Evolutionary conservation across 1,140 invertebrate species (phyloP), one percentile per base, ranked within the genome.

Genomic region (Babylonia areolata): DNA sequence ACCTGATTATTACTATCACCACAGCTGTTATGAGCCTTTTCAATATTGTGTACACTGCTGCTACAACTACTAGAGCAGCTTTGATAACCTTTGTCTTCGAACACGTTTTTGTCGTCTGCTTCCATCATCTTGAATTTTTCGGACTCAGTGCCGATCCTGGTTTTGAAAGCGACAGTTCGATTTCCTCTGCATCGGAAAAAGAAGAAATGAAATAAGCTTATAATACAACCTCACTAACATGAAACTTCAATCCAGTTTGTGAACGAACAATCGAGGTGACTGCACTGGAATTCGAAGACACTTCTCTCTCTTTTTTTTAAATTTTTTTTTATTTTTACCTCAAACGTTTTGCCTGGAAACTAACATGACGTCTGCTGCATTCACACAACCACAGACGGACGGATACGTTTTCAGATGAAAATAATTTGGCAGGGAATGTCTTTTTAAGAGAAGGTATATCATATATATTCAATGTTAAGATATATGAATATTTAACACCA

Each of bases 71-170:
- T 80, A 9, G 78, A 31, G 15, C 28, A 28, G n/a, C 31, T 42
- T 54, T 51, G 37, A 28, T 40, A 86, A 40, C 23, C 37, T 39
- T 71, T 69, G 28, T 73, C 33, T 39, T 28, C 58, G 3, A 12
- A 5, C 11, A 12, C 54, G 58, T 12, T 81, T 46, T 73, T 86
- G 77, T 86, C 42, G 40, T 81, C 69, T 81, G 77, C 31, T 42
- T 81, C 54, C 85, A 71, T 81, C 42, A 79, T 31, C 35, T 11
- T 37, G 31, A 3, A 17, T 15, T 3, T 23, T n/a, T n/a, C n/a
- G n/a, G n/a, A n/a, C n/a, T n/a, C n/a, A n/a, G n/a, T n/a, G n/a
- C n/a, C n/a, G n/a, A n/a, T n/a, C n/a, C n/a, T n/a, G n/a, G n/a
- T n/a, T n/a, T n/a, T n/a, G n/a, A n/a, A 9, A 17, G 31, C 37